phyloP scores from a whole-genome alignment of 2,113 vertebrate species.

The Callaeas wilsoni region DNA sequence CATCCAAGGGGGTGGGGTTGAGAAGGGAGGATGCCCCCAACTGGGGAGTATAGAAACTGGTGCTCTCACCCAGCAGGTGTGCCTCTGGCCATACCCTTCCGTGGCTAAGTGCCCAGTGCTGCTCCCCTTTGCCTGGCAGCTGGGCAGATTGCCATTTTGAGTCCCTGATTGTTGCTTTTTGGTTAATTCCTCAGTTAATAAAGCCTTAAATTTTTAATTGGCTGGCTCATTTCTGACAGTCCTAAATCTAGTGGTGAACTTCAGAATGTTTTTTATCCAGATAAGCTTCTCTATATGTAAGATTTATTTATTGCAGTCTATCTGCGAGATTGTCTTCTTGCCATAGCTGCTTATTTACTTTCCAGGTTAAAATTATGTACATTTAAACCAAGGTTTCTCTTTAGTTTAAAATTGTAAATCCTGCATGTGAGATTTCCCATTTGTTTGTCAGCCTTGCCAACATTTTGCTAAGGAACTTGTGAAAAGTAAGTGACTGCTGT shows the following conservation, averaged over 20 bases:
- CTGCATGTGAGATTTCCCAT: conserved; percentile 3
- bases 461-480: conserved; percentile 25
- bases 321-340: background rate
- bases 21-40: too few relatives aligned
- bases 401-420: conserved; percentile 19
- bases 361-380: conserved; percentile 7
- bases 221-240: too few relatives aligned
- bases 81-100: too few relatives aligned
- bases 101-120: too few relatives aligned
- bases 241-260: background rate
- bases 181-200: too few relatives aligned
- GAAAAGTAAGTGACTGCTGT: background rate
- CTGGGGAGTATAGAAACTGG: too few relatives aligned
- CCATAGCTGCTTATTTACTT: background rate
- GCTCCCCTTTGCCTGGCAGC: too few relatives aligned
- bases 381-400: conserved; percentile 7
- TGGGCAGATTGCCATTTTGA: too few relatives aligned
- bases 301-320: background rate
- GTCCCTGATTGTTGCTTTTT: too few relatives aligned
- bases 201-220: too few relatives aligned
- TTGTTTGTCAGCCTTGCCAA: conserved; percentile 28
- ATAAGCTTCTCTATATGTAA: background rate
- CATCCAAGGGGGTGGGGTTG: too few relatives aligned
- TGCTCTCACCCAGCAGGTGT: too few relatives aligned
- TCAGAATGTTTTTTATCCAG: background rate